phyloP scores from a whole-genome alignment of 2,888 invertebrate genomes.

The Cheilosia grossa region DNA sequence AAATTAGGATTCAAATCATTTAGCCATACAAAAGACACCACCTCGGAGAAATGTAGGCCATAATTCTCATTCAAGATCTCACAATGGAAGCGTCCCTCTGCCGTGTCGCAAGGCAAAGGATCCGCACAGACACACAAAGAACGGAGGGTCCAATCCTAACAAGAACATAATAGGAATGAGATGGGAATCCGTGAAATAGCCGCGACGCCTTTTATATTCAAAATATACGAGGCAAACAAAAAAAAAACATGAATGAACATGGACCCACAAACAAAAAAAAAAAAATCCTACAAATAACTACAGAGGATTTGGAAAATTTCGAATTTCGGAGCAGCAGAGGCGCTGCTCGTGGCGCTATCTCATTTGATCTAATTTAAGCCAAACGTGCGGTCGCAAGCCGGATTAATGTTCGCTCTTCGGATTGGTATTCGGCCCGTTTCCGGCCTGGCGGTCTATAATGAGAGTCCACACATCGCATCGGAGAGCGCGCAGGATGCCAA shows the following conservation, averaged over 20 bases:
- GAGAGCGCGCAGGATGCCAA: constrained; percentile 63
- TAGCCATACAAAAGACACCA: constrained; percentile 48
- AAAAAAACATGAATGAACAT: constrained; percentile 22
- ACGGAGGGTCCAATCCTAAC: constrained; percentile 13
- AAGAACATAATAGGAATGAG: constrained; percentile 56
- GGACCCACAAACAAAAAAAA: constrained; percentile 20
- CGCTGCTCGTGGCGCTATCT: constrained; percentile 74
- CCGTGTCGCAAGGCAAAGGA: constrained; percentile 33
- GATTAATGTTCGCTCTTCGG: constrained; percentile 67
- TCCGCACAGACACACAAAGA: constrained; percentile 37
- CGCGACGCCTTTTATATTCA: constrained; percentile 71
- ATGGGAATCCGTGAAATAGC: constrained; percentile 63
- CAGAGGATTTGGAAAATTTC: constrained; percentile 21
- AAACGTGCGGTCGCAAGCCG: constrained; percentile 73
- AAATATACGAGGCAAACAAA: constrained; percentile 49
- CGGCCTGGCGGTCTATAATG: constrained; percentile 71
- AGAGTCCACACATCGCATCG: constrained; percentile 36
- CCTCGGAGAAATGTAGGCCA: constrained; percentile 62
- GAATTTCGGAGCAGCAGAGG: constrained; percentile 51
- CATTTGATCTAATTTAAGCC: constrained; percentile 74
- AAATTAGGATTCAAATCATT: constrained; percentile 67
- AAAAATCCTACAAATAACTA: constrained; percentile 1
- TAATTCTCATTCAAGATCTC: constrained; percentile 58
- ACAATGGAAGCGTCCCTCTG: constrained; percentile 44
- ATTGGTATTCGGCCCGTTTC: constrained; percentile 71